These are phyloP conservation scores for Phainopepla nitens DNA, from an alignment of 2,113 vertebrate species.

Conservation along the genomic window DNA sequence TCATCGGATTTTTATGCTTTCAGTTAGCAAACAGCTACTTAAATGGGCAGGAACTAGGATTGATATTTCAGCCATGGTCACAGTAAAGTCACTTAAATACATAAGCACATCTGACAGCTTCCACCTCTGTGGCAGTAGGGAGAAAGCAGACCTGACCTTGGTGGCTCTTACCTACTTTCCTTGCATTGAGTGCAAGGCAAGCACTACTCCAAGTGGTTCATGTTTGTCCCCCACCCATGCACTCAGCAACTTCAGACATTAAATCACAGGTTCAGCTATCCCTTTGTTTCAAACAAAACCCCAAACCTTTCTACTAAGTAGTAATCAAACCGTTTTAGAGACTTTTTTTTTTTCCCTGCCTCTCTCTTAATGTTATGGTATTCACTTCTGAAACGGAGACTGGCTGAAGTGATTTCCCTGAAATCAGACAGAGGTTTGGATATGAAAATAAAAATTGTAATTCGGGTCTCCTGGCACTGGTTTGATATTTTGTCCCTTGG, in stretches of 20 bases:
- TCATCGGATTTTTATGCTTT: constrained; percentile 25
- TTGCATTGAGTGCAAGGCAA: not conserved
- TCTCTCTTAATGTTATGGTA: not conserved
- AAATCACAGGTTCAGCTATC: not conserved
- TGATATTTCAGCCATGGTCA: not conserved
- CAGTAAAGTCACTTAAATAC: not conserved
- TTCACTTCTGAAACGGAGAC: not conserved
- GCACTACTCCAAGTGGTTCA: not conserved
- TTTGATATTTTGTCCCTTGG: not conserved
- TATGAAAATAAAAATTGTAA: not conserved
- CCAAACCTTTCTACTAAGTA: not conserved
- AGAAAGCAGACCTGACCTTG: not conserved
- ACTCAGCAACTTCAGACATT: fast-evolving
- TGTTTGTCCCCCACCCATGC: not conserved
- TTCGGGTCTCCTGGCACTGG: not conserved
- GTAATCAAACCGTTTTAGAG: not conserved
- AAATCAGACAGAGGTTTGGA: not conserved
- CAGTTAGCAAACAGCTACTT: not conserved
- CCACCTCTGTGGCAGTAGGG: not conserved
- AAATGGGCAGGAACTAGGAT: not conserved
- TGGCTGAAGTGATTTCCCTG: not conserved
- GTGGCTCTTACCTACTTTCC: not conserved
- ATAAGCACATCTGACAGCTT: not conserved
- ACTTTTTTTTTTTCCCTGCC: fast-evolving
- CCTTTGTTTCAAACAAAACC: not conserved